Conservation (phyloP, 2,888 invertebrate genomes). For the Chloroclysta siterata region DNA sequence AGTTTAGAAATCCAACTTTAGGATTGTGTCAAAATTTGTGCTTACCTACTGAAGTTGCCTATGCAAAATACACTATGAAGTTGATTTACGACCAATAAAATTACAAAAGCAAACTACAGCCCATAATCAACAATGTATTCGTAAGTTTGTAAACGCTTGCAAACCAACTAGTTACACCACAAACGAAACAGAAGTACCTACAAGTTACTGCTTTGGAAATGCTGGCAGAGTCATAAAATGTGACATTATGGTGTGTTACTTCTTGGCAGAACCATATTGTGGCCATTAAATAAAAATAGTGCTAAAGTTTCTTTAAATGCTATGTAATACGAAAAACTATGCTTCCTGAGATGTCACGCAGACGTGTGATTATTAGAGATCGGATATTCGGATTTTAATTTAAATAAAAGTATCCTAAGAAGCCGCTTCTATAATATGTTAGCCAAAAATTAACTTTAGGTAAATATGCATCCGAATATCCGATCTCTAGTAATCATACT, state of each 20-base stretch:
- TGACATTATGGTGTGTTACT: neutral
- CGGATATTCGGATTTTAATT: too few relatives aligned
- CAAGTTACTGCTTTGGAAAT: neutral
- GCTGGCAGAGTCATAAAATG: neutral
- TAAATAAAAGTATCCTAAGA: too few relatives aligned
- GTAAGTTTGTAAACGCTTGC: slow-evolving; percentile 13
- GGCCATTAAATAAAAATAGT: too few relatives aligned
- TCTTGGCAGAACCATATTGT: too few relatives aligned
- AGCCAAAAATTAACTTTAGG: too few relatives aligned
- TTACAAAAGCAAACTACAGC: slow-evolving; percentile 17
- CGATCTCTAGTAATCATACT: too few relatives aligned
- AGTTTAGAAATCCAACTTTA: neutral
- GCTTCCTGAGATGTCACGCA: neutral
- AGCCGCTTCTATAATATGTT: too few relatives aligned
- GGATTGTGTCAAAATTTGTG: slow-evolving; percentile 1
- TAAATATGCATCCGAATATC: too few relatives aligned
- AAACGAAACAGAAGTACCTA: slow-evolving; percentile 1
- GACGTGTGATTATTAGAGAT: too few relatives aligned
- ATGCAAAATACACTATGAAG: slow-evolving; percentile 7
- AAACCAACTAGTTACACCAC: slow-evolving; percentile 2
- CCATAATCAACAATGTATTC: slow-evolving; percentile 14
- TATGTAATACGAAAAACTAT: too few relatives aligned
- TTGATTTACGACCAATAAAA: slow-evolving; percentile 24
- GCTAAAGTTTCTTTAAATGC: neutral
- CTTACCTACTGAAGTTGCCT: neutral